Conservation (phyloP, 2,888 invertebrate genomes). For the Spodoptera picta region DNA sequence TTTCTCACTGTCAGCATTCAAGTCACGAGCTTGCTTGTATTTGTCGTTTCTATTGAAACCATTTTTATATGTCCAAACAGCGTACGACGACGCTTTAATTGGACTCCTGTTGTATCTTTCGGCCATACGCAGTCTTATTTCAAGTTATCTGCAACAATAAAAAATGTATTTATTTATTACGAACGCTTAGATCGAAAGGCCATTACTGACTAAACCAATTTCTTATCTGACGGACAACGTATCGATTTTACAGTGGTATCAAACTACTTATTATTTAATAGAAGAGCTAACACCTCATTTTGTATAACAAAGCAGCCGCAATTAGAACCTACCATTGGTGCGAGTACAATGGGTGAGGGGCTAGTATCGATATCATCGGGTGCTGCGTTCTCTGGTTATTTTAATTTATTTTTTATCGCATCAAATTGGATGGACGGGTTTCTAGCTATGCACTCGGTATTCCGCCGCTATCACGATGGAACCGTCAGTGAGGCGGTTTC, state of each 20-base stretch:
- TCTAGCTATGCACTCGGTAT: constrained; percentile 76
- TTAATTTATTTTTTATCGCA: constrained; percentile 88
- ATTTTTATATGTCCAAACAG: constrained; percentile 79
- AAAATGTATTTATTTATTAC: constrained; percentile 55
- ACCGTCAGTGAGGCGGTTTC: constrained; percentile 70
- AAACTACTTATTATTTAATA: constrained; percentile 86
- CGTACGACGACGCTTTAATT: constrained; percentile 82
- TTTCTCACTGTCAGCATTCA: constrained; percentile 56
- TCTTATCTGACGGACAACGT: constrained; percentile 67
- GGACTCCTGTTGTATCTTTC: constrained; percentile 80
- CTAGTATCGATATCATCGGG: constrained; percentile 85
- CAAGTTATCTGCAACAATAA: constrained; percentile 81
- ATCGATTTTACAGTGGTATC: constrained; percentile 72
- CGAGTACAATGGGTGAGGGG: constrained; percentile 80
- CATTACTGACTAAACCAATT: constrained; percentile 63
- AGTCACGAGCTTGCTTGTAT: constrained; percentile 49
- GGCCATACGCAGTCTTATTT: constrained; percentile 85
- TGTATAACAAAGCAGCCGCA: constrained; percentile 86
- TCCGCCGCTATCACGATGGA: constrained; percentile 77
- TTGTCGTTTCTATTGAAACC: constrained; percentile 64
- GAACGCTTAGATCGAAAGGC: constrained; percentile 50
- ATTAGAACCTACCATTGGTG: constrained; percentile 83
- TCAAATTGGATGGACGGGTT: constrained; percentile 83
- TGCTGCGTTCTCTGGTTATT: constrained; percentile 75
- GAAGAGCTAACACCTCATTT: constrained; percentile 88